Base-by-base conservation (phyloP, 2,888 invertebrate species). In the Dynastes tityus region DNA sequence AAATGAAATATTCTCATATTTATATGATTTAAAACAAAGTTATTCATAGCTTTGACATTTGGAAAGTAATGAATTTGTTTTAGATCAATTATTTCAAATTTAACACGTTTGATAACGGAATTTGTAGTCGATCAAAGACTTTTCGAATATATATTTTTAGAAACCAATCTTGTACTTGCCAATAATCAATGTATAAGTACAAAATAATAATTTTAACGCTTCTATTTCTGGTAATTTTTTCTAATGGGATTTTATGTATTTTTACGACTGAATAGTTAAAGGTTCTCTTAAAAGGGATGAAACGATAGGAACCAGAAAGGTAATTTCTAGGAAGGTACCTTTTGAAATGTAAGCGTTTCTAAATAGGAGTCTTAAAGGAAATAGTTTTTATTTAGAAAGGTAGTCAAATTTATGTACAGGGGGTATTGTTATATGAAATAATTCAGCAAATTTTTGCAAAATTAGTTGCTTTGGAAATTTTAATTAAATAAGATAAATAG, bases 101-200 rank as follows among this genome's bases (percentile, higher is more conserved):
- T 61, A 61, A 61, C 61, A 61, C 61, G 61, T 61, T 55, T 55
- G 5, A 22, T 22, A 55, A 16, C 32, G 5, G 16, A 16, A 16
- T 16, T 16, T 16, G 0, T 16, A 16, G 16, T 16, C 55, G 55
- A 55, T 55, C 55, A 55, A 55, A 55, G 55, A 61, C 11, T 27
- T 61, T 16, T 61, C 61, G 61, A 22, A 58, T 58, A 8, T 55
- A 45, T 45, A 45, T 45, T 45, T 9, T 45, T 45, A 45, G 45
- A 55, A 55, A 55, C n/a, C n/a, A 55, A 55, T 6, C 13, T 16
- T n/a, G 53, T 55, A 55, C 53, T 55, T 55, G 53, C 53, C 16
- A 55, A 13, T 55, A 16, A 55, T 55, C 16, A 3, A 55, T 55
- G 27, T 61, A 27, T 61, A 61, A 61, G 61, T 61, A 61, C 61